Evolutionary conservation across 2,888 invertebrate genomes (phyloP).

Genomic region (Ochropacha duplaris): DNA sequence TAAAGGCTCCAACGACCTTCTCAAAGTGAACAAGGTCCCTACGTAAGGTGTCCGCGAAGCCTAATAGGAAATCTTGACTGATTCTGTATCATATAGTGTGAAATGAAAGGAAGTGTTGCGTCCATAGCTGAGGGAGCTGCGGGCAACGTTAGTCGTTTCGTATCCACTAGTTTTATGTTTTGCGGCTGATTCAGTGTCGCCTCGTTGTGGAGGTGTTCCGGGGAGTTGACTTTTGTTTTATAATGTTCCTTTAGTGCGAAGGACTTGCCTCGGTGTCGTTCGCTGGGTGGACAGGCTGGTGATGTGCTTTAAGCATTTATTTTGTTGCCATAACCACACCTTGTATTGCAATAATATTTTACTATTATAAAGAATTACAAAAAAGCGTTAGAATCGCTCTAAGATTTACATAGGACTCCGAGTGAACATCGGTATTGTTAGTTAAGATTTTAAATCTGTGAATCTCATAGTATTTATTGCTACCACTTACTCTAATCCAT

Average conservation of each 20-base stretch:
- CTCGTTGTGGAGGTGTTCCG: slow-evolving; percentile 67
- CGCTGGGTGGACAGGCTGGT: slow-evolving; percentile 77
- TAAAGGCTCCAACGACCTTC: slow-evolving; percentile 88
- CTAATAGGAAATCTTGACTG: slow-evolving; percentile 75
- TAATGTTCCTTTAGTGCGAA: slow-evolving; percentile 81
- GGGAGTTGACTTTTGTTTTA: slow-evolving; percentile 72
- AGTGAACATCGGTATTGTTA: slow-evolving; percentile 79
- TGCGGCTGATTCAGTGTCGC: slow-evolving; percentile 64
- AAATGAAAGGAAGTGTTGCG: slow-evolving; percentile 76
- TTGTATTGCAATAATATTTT: slow-evolving; percentile 83
- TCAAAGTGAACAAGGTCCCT: slow-evolving; percentile 91
- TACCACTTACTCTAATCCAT: slow-evolving; percentile 79
- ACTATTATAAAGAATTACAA: slow-evolving; percentile 73
- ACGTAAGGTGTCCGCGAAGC: slow-evolving; percentile 84
- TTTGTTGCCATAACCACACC: slow-evolving; percentile 83
- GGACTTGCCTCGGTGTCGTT: slow-evolving; percentile 74
- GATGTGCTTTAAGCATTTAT: slow-evolving; percentile 84
- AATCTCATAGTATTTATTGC: slow-evolving; percentile 83
- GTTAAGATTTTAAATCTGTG: slow-evolving; percentile 83
- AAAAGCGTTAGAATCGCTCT: slow-evolving; percentile 75
- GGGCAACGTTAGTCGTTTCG: slow-evolving; percentile 74
- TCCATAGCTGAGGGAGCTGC: slow-evolving; percentile 70
- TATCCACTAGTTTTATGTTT: slow-evolving; percentile 81
- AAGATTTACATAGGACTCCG: slow-evolving; percentile 73
- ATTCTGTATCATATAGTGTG: slow-evolving; percentile 82